These are phyloP conservation scores for Sisyra nigra DNA, from an alignment of 2,888 invertebrate genomes.

Conservation along the genomic window DNA sequence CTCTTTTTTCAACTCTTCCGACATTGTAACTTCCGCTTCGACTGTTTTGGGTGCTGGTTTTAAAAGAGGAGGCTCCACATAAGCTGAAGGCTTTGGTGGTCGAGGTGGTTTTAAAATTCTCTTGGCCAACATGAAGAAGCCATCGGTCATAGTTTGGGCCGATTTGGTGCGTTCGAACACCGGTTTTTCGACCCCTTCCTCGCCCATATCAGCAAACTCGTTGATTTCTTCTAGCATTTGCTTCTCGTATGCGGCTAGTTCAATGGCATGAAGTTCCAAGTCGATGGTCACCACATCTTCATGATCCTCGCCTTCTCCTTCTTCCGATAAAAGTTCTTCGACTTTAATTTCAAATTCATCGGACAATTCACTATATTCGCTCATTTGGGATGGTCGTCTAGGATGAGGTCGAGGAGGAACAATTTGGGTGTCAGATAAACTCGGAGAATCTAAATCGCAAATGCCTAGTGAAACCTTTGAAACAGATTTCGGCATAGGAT, in stretches of 20 bases:
- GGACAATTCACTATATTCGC: conserved; percentile 18
- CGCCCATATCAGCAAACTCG: too few species aligned
- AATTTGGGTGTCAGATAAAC: conserved; percentile 42
- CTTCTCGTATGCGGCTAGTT: conserved; percentile 18
- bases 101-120: background rate
- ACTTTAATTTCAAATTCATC: conserved; percentile 23
- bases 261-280: conserved; percentile 14
- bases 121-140: background rate
- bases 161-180: background rate
- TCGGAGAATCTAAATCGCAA: conserved; percentile 37
- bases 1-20: conserved; percentile 34
- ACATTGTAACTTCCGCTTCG: conserved; percentile 9
- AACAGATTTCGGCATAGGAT: conserved; percentile 12
- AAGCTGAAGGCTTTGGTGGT: background rate
- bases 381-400: conserved; percentile 13
- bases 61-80: background rate
- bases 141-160: conserved; percentile 10
- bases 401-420: conserved; percentile 20
- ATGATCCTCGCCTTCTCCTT: conserved; percentile 5
- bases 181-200: too few species aligned
- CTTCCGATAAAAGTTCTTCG: conserved; percentile 21
- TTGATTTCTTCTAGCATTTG: conserved; percentile 14
- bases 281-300: conserved; percentile 13
- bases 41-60: background rate
- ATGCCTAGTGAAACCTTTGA: conserved; percentile 14